These are phyloP conservation scores for Pterostichus madidus DNA, from an alignment of 2,888 invertebrate species.

Conservation along the genomic window DNA sequence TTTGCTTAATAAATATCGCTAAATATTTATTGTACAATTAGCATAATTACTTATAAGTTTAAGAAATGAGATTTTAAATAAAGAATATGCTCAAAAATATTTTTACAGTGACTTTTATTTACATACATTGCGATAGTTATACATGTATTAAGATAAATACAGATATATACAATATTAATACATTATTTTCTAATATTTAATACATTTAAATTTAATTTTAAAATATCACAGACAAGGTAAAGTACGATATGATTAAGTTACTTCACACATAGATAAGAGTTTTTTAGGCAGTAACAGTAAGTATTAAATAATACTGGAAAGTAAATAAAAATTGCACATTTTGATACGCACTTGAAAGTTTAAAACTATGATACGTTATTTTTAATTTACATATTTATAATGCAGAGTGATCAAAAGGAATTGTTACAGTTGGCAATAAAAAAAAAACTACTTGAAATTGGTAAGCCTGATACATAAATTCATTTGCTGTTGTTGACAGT, in stretches of 20 bases:
- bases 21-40: no score
- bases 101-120: slow-evolving; percentile 47
- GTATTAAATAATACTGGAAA: neutral
- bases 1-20: no score
- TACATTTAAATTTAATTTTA: slow-evolving; percentile 38
- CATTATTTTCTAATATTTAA: slow-evolving; percentile 14
- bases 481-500: no score
- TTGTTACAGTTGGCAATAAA: no score
- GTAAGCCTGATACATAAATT: no score
- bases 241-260: slow-evolving; percentile 49
- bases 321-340: neutral
- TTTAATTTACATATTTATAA: neutral
- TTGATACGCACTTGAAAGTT: no score
- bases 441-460: no score
- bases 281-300: slow-evolving; percentile 1
- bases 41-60: no score
- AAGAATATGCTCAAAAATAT: neutral
- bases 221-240: slow-evolving; percentile 55
- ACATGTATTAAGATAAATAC: slow-evolving; percentile 38
- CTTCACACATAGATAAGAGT: slow-evolving; percentile 29
- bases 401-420: no score
- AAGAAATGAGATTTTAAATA: slow-evolving; percentile 6
- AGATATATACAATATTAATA: slow-evolving; percentile 43
- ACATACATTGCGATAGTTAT: slow-evolving; percentile 8
- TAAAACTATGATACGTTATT: neutral